These are phyloP conservation scores for Crocidura indochinensis DNA, from an alignment of 2,797 vertebrate genomes.

Conservation along the genomic window DNA sequence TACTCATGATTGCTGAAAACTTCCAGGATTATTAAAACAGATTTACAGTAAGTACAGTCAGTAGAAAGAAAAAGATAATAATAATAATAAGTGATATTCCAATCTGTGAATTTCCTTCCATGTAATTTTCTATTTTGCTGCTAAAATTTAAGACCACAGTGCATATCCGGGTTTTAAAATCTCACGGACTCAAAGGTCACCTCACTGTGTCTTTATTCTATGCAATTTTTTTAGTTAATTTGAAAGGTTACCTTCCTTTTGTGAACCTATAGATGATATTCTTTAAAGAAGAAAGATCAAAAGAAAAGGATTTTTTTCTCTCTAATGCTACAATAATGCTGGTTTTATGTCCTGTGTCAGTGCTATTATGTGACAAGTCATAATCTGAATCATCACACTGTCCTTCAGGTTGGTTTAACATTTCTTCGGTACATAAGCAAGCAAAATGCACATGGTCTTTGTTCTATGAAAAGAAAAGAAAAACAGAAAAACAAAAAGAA, in stretches of 20 bases:
- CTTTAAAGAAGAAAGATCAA: not conserved
- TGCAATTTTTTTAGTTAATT: conserved; percentile 64
- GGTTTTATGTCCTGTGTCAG: conserved; percentile 30
- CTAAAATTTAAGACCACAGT: not conserved
- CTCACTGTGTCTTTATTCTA: conserved; percentile 41
- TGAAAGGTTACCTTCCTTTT: conserved; percentile 65
- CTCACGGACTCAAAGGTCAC: not conserved
- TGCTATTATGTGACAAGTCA: conserved; percentile 47
- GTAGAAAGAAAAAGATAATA: not conserved
- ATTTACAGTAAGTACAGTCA: not conserved
- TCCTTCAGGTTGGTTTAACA: conserved; percentile 74
- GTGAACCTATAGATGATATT: conserved; percentile 5
- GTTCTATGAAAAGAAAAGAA: conserved; percentile 77
- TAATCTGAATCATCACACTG: conserved; percentile 54
- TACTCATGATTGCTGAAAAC: not conserved
- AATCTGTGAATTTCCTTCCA: conserved; percentile 5
- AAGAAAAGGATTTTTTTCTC: not conserved
- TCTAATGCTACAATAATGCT: not conserved
- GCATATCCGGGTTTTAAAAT: conserved; percentile 35
- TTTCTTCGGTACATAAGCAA: conserved; percentile 61
- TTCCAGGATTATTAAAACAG: conserved; percentile 11
- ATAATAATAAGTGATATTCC: too few species aligned
- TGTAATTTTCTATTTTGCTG: conserved; percentile 8
- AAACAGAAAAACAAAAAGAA: conserved; percentile 66
- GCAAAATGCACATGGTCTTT: conserved; percentile 43